Conservation (phyloP, 2,113 vertebrate species). For the Phalacrocorax brasilianus region DNA sequence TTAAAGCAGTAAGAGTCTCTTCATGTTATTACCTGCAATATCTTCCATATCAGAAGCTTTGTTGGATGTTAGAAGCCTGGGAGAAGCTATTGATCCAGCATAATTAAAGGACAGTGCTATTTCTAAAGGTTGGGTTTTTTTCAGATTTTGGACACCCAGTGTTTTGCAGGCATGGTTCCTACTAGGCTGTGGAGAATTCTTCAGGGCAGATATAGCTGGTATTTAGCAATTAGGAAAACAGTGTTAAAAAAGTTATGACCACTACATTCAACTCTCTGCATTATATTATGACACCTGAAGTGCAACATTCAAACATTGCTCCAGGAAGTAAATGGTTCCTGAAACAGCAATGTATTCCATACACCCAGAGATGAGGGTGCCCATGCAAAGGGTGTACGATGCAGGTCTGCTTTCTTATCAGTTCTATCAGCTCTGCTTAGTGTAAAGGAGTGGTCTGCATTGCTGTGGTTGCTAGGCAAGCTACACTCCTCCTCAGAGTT, state of each 20-base stretch:
- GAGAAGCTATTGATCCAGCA: neutral
- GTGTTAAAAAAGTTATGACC: neutral
- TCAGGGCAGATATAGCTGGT: neutral
- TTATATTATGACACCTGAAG: neutral
- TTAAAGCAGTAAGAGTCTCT: neutral
- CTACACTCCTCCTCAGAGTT: neutral
- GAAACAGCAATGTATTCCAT: neutral
- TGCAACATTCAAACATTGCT: neutral
- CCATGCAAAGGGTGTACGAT: fast-evolving
- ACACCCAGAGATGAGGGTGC: neutral
- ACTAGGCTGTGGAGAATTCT: neutral
- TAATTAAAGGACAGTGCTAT: neutral
- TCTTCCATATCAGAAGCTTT: neutral
- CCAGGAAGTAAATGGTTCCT: neutral
- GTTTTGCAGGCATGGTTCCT: neutral
- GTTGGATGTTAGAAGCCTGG: neutral
- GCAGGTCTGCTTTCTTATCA: neutral
- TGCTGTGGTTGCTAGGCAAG: neutral
- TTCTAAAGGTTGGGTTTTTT: neutral
- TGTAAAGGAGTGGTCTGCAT: neutral
- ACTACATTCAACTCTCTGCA: neutral
- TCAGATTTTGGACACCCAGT: neutral
- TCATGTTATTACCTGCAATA: neutral
- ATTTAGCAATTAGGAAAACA: fast-evolving
- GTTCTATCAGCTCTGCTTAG: neutral